Conservation (phyloP, 2,797 vertebrate genomes). For the Brachyrhaphis roseni region DNA sequence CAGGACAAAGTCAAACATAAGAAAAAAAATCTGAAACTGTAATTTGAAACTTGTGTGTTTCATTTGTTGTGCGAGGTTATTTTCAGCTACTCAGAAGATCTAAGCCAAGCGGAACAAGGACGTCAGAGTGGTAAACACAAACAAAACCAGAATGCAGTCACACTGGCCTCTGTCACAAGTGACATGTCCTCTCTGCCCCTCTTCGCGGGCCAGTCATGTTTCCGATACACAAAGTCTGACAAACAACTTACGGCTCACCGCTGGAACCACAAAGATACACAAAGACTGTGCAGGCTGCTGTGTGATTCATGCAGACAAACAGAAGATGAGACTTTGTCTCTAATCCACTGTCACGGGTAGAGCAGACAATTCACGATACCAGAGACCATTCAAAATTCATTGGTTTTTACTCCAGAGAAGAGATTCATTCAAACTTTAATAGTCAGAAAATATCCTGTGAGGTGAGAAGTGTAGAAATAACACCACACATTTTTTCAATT, state of each 20-base stretch:
- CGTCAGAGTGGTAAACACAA: slow-evolving; percentile 60
- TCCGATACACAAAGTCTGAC: slow-evolving; percentile 14
- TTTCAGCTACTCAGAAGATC: background rate
- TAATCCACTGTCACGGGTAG: slow-evolving; percentile 13
- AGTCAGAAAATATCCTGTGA: slow-evolving; percentile 41
- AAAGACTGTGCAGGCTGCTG: background rate
- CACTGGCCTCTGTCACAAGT: slow-evolving; percentile 28
- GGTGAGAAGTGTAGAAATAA: slow-evolving; percentile 27
- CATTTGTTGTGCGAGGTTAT: background rate
- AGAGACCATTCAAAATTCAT: slow-evolving; percentile 41
- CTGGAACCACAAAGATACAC: slow-evolving; percentile 15
- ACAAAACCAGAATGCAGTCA: slow-evolving; percentile 45
- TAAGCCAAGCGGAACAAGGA: slow-evolving; percentile 2
- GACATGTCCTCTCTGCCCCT: slow-evolving; percentile 22
- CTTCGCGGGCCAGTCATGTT: slow-evolving; percentile 9
- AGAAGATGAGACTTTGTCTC: slow-evolving; percentile 5
- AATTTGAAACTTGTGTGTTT: background rate
- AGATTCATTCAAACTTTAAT: slow-evolving; percentile 21
- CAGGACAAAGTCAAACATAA: background rate
- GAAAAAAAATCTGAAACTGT: too few relatives aligned
- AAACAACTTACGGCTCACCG: slow-evolving; percentile 6
- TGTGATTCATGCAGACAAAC: slow-evolving; percentile 16
- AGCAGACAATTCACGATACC: slow-evolving; percentile 16
- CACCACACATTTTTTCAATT: slow-evolving; percentile 18
- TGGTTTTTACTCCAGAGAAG: slow-evolving; percentile 19